Percentiles rank a stretch among this genome's conserved stretches.
phyloP scores from a whole-genome alignment of 2,797 vertebrate species.

The Myiotriccus ornatus region DNA sequence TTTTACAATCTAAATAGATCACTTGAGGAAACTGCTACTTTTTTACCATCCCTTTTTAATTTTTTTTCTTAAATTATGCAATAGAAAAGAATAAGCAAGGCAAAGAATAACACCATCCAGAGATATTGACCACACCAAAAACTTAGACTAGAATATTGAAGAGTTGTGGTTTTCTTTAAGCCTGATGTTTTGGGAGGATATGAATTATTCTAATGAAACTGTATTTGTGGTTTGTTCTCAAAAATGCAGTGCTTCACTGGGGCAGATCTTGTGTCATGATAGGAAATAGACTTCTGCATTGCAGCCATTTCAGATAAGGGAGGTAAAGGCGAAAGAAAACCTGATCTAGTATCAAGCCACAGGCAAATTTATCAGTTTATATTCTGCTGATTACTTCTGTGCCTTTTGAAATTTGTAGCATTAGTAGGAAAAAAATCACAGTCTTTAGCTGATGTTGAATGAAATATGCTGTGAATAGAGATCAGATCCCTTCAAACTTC shows the following conservation, averaged over 20 bases:
- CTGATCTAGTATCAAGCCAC: not conserved
- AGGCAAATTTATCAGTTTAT: not conserved
- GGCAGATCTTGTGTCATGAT: not conserved
- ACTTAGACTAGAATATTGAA: not conserved
- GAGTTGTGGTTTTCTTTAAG: not conserved
- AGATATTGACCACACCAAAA: not conserved
- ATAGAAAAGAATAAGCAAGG: not conserved
- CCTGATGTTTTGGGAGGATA: not conserved
- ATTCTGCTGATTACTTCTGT: not conserved
- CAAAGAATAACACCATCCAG: not conserved
- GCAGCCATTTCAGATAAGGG: not conserved
- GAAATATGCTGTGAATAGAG: not conserved
- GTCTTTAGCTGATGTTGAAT: not conserved
- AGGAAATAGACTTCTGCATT: not conserved
- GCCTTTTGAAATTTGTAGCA: not conserved
- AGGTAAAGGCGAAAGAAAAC: not conserved
- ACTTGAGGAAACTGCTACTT: not conserved
- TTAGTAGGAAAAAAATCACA: not conserved
- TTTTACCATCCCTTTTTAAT: not conserved
- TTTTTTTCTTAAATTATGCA: not conserved
- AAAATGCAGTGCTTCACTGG: not conserved
- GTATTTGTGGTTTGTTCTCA: not conserved
- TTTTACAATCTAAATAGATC: not conserved
- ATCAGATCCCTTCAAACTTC: not conserved
- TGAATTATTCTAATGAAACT: not conserved